Evolutionary conservation across 2,797 vertebrate genomes (phyloP), one percentile per base, ranked within the genome.

Genomic region (Hyperoplus immaculatus): DNA sequence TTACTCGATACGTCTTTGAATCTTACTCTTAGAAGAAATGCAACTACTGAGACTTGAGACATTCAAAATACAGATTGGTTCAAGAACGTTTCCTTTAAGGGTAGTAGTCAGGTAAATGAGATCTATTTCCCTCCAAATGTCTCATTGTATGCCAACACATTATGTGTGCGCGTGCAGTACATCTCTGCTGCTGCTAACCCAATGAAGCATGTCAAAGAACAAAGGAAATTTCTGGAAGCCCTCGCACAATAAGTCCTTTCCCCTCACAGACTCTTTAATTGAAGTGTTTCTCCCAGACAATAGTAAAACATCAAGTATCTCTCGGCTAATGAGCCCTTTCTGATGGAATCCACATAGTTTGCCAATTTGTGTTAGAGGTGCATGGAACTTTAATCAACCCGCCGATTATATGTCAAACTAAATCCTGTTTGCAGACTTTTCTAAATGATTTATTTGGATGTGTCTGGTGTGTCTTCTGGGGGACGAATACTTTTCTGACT

Each of bases 301-400:
- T 2, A 63, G 39, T 29, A 29, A 3, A 29, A 69, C 53, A 64
- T 62, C 43, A 14, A 41, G 42, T 36, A 21, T 45, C 38, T 60
- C 49, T 45, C 61, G 49, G 72, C 59, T 74, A 70, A 82, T 70
- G 51, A 84, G 58, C 18, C 45, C 41, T 60, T 74, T 39, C 46
- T n/a, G 21, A 80, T 73, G 21, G 42, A 72, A 69, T 72, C 61
- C 56, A 59, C 64, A 75, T 3, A 29, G 29, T 76, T 57, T 67
- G n/a, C 51, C 5, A 11, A 46, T 47, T 59, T 4, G 72, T 5
- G 43, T 65, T 18, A 43, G 29, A 51, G 47, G 29, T 43, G 18
- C 8, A 56, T 5, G 10, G 38, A 61, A 14, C 36, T 64, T 82
- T 67, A 72, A 78, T 45, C 50, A 76, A 64, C 9, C 36, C 29